phyloP scores from a whole-genome alignment of 2,888 invertebrate species.

The Mycalesis mineus region DNA sequence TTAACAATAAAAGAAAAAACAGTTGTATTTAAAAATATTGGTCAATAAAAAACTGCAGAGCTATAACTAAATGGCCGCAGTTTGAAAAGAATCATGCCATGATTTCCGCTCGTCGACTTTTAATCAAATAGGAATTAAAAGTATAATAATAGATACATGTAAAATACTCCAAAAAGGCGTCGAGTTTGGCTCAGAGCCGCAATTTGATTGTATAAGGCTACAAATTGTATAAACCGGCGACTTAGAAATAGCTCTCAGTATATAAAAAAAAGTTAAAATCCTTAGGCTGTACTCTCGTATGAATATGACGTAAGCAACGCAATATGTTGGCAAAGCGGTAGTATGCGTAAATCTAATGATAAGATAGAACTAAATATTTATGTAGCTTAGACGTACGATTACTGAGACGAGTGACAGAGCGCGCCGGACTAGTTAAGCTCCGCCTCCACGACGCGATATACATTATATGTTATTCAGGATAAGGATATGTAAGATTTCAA shows the following conservation, averaged over 20 bases:
- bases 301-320: constrained; percentile 77
- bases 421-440: constrained; percentile 44
- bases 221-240: constrained; percentile 72
- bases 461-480: constrained; percentile 55
- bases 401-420: constrained; percentile 63
- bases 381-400: constrained; percentile 76
- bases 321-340: constrained; percentile 77
- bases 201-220: constrained; percentile 52
- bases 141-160: constrained; percentile 43
- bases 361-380: constrained; percentile 76
- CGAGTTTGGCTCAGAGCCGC: constrained; percentile 65
- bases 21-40: constrained; percentile 71
- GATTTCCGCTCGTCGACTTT: constrained; percentile 64
- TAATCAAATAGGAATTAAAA: constrained; percentile 67
- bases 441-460: constrained; percentile 41
- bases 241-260: constrained; percentile 78
- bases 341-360: constrained; percentile 76
- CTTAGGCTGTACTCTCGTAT: constrained; percentile 77
- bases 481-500: constrained; percentile 74
- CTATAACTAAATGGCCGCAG: constrained; percentile 74
- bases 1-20: constrained; percentile 74
- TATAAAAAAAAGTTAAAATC: constrained; percentile 73
- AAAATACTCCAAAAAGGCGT: constrained; percentile 74
- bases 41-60: constrained; percentile 76
- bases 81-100: constrained; percentile 68